These are phyloP conservation scores for Pyrgus malvae DNA, from an alignment of 2,888 invertebrate species.

Conservation along the genomic window DNA sequence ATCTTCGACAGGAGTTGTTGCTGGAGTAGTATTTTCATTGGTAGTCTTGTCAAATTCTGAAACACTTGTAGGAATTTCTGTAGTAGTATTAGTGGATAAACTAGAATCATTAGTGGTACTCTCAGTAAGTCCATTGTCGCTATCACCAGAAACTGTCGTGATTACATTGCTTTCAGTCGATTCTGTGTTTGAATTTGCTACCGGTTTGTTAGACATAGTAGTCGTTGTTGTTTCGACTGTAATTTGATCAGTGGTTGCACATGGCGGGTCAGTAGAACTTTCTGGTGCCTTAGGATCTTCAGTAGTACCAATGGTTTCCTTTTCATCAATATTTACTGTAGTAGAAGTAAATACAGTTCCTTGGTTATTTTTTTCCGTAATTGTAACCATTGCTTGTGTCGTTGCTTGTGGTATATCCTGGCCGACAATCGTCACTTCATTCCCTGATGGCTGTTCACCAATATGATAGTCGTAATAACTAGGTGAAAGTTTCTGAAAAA, in stretches of 20 bases:
- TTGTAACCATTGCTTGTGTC: neutral
- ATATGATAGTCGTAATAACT: constrained; percentile 14
- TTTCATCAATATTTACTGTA: no score
- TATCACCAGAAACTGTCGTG: no score
- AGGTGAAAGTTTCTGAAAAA: constrained; percentile 7
- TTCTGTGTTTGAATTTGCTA: no score
- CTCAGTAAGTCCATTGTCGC: neutral
- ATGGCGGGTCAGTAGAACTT: no score
- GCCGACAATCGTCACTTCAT: neutral
- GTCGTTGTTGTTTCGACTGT: neutral
- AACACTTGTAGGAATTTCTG: neutral
- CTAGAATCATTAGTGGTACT: no score
- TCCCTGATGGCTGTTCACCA: neutral
- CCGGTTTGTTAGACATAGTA: neutral
- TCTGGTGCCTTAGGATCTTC: no score
- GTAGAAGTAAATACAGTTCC: no score
- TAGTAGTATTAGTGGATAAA: no score
- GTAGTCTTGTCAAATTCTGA: neutral
- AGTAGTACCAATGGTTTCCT: no score
- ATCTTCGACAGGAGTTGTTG: neutral
- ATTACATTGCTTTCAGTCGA: no score
- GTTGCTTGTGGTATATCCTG: neutral
- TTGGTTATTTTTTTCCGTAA: no score
- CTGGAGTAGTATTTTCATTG: neutral
- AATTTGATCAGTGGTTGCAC: no score